Evolutionary conservation across 2,113 vertebrate species (phyloP), one percentile per base, ranked within the genome.

Genomic region (Takifugu flavidus): DNA sequence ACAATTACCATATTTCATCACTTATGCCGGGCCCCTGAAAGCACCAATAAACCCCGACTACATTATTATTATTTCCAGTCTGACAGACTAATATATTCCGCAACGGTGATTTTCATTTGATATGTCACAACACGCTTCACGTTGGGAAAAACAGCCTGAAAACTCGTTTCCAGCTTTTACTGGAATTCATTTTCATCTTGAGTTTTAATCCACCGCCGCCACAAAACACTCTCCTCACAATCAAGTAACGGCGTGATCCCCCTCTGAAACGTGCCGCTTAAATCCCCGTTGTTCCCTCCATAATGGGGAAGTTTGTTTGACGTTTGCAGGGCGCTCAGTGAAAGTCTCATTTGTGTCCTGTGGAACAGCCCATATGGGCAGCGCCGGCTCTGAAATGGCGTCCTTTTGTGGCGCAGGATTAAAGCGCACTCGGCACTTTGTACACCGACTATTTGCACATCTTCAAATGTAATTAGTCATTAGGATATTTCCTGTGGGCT

Each of bases 1-100:
- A 82, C 68, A 79, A 88, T 86, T 84, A 84, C 50, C 73, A 75
- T 84, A 82, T 83, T 83, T 86, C 59, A 86, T 87, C 61, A 70
- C 70, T 67, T 53, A 63, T 75, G 80, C 67, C 73, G 79, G 78
- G 80, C 65, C 77, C 67, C 42, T 67, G 67, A 81, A 74, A 74
- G 77, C 74, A 2, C 76, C 62, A 76, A 75, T 88, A 83, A 86
- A 71, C 67, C 74, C 59, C 72, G 74, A 77, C 78, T 81, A 70
- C 59, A 26, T 74, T 79, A 82, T 85, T 81, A 82, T 85, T 81
- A 82, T 83, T 84, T 77, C 72, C 67, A 34, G 72, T 59, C 69
- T 75, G 74, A 82, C 82, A 60, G 64, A 62, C 66, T 81, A 74
- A 82, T 84, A 80, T 81, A 81, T 85, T 84, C 65, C 57, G 65